Percentiles rank a stretch among this genome's conserved stretches.
These are phyloP conservation scores for Dusona sp. DNA, from an alignment of 2,888 invertebrate species.

Conservation along the genomic window DNA sequence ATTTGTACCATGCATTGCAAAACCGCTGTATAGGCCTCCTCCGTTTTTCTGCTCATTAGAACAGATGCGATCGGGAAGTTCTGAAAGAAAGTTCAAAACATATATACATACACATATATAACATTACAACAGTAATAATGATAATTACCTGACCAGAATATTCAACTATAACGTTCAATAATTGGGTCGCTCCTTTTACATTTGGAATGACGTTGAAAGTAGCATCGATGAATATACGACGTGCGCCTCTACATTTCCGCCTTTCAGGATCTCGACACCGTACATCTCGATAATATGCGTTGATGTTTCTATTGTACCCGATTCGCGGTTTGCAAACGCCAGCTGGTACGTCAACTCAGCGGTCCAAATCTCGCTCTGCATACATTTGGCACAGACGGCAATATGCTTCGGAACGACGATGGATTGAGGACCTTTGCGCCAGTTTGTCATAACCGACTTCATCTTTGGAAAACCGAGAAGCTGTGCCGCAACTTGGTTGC, in stretches of 20 bases:
- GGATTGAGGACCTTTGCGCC: too few species aligned
- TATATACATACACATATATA: not conserved
- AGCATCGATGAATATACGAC: constrained; percentile 5
- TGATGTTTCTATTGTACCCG: too few species aligned
- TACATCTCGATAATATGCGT: not conserved
- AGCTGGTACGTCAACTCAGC: too few species aligned
- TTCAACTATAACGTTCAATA: not conserved
- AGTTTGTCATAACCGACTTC: too few species aligned
- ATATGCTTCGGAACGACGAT: too few species aligned
- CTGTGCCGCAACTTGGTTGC: too few species aligned
- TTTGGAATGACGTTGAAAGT: constrained; percentile 3
- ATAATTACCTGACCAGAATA: not conserved
- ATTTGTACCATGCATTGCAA: not conserved
- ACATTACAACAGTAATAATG: not conserved
- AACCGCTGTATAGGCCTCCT: not conserved
- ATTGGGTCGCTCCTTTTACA: not conserved
- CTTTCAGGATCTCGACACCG: not conserved
- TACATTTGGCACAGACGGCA: too few species aligned
- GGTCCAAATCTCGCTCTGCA: too few species aligned
- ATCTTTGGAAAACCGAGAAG: too few species aligned
- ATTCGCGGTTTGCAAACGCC: too few species aligned
- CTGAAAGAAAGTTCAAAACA: not conserved
- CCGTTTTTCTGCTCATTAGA: not conserved
- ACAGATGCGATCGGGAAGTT: not conserved
- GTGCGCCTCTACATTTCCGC: not conserved